These are phyloP conservation scores for Gryllus bimaculatus DNA, from an alignment of 1,140 invertebrate genomes.

Conservation along the genomic window DNA sequence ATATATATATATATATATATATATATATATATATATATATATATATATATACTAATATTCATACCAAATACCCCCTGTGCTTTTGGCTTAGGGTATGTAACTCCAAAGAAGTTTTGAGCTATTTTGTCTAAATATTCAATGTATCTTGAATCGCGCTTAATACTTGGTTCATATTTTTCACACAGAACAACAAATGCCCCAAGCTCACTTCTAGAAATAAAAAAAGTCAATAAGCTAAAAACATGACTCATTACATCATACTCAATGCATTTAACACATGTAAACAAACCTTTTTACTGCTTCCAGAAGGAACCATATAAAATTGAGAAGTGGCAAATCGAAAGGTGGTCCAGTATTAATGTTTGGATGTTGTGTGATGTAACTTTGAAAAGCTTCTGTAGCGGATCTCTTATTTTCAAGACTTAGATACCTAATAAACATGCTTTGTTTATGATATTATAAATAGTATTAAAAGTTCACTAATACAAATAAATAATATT, in stretches of 20 bases:
- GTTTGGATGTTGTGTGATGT: conserved; percentile 70
- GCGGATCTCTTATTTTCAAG: conserved; percentile 67
- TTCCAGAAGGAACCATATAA: conserved; percentile 79
- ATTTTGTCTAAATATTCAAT: conserved; percentile 74
- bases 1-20: no score
- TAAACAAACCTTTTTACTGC: conserved; percentile 61
- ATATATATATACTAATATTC: no score
- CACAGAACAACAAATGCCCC: conserved; percentile 54
- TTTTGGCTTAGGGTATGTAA: conserved; percentile 42
- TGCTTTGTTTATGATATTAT: no score
- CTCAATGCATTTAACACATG: not conserved
- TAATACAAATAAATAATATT: no score
- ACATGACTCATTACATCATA: not conserved
- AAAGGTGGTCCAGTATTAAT: conserved; percentile 72
- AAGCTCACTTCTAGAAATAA: conserved; percentile 48
- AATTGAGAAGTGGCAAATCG: conserved; percentile 78
- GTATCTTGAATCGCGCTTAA: conserved; percentile 70
- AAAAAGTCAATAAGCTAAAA: not conserved
- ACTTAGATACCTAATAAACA: conserved; percentile 53
- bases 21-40: no score
- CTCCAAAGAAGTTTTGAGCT: conserved; percentile 61
- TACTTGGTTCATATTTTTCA: conserved; percentile 63
- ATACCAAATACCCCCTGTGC: conserved; percentile 47
- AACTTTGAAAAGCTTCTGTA: conserved; percentile 67
- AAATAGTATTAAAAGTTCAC: no score